Evolutionary conservation across 1,140 invertebrate species (phyloP), one percentile per base, ranked within the genome.

Genomic region (Cardiocondyla obscurior): DNA sequence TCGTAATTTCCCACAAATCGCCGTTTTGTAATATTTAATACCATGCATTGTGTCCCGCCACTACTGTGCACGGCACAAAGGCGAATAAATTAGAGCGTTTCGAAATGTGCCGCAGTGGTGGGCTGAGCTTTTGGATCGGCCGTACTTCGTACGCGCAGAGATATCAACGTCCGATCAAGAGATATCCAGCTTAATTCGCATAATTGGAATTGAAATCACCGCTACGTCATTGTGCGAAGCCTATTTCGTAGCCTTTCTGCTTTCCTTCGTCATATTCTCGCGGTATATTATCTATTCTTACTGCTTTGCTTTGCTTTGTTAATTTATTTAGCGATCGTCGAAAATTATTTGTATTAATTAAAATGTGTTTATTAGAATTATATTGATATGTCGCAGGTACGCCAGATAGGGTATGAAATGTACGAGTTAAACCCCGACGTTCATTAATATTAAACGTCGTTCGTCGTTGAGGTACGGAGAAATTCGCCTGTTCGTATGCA

Each of bases 101-200:
- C 58, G 42, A 76, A 46, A 76, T 39, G 30, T 22, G 28, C 14
- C 10, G 57, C 30, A 6, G 22, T 44, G 19, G 42, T 81, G 51
- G 65, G 42, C 33, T 60, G 14, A 57, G 33, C 25, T 22, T 81
- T 74, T 65, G 64, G 46, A 14, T 84, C 42, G 30, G 14, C 6
- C 6, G 25, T 51, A 33, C 39, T n/a, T 28, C 10, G 14, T 36
- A 22, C 57, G 10, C 19, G 3, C 19, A 51, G 84, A 83, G 85
- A 87, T 39, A 81, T 86, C 72, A 77, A 87, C 70, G 81, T 72
- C 8, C 2, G 85, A 62, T 83, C 25, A 51, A 77, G 72, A 77
- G 65, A 72, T 5, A 67, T 53, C 30, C 25, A n/a, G 46, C 16
- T 22, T 16, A 33, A 39, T 70, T 72, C 44, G 69, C 67, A 53